Evolutionary conservation across 2,797 vertebrate species (phyloP), one percentile per base, ranked within the genome.

Genomic region (Tympanoctomys barrerae): DNA sequence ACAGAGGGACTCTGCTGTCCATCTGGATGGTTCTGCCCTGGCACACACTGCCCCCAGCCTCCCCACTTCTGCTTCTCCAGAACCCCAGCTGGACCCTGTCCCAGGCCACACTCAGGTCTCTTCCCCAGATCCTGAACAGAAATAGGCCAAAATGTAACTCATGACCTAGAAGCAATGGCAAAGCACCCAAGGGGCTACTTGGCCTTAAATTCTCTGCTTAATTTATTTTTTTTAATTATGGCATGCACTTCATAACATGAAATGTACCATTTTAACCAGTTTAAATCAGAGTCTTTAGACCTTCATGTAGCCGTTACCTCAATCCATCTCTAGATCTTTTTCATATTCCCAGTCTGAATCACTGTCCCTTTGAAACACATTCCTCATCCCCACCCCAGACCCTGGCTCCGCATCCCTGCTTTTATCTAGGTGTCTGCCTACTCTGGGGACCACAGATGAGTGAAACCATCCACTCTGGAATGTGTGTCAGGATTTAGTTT

Each of bases 201-300:
- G 3, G 80, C 64, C 85, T 49, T 86, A 61, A 26, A 12, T 11
- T 36, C 5, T 68, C 66, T 22, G 49, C 73, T 10, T 57, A 10
- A 2, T 64, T 18, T 75, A 28, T 42, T 79, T 78, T 66, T 79
- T 54, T 22, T 26, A 93, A 59, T 24, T 16, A 12, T 31, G 9
- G 26, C 49, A 42, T 89, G 79, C 16, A 31, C 2, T 0, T 6
- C 4, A 0, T 33, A 14, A 14, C 54, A 46, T 19, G 8, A 1
- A 54, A 7, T 31, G 4, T 2, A 73, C 18, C 3, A 2, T 49
- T 57, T 24, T 18, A 12, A 26, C 89, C 92, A 1, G 7, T 26
- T n/a, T 36, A 19, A 16, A 46, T 1, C 49, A 0, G 31, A 5
- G 66, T 42, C 3, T 0, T 8, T 4, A 2, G 28, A 1, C 24